Conservation (phyloP, 2,113 vertebrate species). For the Hipposideros armiger region DNA sequence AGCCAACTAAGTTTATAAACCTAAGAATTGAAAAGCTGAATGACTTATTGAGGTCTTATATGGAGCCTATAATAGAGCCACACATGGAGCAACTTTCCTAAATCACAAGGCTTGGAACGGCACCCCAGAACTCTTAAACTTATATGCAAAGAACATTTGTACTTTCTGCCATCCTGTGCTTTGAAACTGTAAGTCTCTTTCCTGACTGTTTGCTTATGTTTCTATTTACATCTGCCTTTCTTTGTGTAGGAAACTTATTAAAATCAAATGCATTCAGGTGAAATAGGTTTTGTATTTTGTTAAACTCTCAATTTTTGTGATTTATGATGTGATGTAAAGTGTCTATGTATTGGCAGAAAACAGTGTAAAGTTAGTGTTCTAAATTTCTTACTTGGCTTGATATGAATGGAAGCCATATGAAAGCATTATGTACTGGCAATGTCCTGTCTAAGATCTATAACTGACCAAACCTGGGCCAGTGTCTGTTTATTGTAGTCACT, state of each 20-base stretch:
- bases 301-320: constrained; percentile 52
- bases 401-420: constrained; percentile 12
- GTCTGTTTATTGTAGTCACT: constrained; percentile 20
- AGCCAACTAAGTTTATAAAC: background rate
- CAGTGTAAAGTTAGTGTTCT: background rate
- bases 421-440: constrained; percentile 6
- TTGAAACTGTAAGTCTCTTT: background rate
- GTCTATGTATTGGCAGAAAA: constrained; percentile 37
- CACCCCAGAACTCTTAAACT: background rate
- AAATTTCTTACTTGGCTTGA: constrained; percentile 28
- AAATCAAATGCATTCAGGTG: constrained; percentile 47
- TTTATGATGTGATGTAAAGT: constrained; percentile 46
- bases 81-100: background rate
- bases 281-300: constrained; percentile 4
- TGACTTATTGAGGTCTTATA: background rate
- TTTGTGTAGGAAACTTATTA: constrained; percentile 39
- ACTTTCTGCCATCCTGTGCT: background rate
- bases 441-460: constrained; percentile 32
- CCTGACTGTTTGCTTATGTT: background rate
- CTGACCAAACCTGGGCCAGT: background rate
- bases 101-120: background rate
- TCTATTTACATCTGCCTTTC: constrained; percentile 7
- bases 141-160: background rate
- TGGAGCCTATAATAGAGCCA: background rate
- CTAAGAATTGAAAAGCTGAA: constrained; percentile 45